Percentiles rank a stretch among this genome's conserved stretches.
These are phyloP conservation scores for Schrankia costaestrigalis DNA, from an alignment of 2,888 invertebrate genomes.

Conservation along the genomic window DNA sequence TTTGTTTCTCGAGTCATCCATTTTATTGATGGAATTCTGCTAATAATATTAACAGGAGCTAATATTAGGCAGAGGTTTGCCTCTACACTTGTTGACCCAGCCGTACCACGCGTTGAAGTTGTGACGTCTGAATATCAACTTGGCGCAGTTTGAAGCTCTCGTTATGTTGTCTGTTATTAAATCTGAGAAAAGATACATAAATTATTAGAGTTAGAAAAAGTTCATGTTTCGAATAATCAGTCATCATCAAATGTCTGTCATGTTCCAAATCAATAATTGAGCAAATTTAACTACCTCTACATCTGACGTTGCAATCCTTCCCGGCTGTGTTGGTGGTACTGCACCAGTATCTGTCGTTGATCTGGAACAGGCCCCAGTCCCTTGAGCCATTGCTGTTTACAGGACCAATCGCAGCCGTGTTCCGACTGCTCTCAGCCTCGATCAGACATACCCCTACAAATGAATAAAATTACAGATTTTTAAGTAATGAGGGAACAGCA, in stretches of 20 bases:
- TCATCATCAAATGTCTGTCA: no score
- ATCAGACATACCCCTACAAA: constrained; percentile 74
- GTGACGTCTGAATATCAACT: constrained; percentile 38
- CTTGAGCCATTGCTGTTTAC: constrained; percentile 71
- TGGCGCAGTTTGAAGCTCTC: background rate
- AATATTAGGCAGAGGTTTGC: constrained; percentile 45
- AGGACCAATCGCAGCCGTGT: constrained; percentile 60
- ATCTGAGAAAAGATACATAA: background rate
- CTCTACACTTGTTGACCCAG: constrained; percentile 51
- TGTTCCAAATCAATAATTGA: no score
- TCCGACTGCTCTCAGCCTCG: constrained; percentile 69
- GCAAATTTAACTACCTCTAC: no score
- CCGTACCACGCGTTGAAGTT: constrained; percentile 58
- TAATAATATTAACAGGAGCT: constrained; percentile 36
- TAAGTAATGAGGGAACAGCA: background rate
- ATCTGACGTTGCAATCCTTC: no score
- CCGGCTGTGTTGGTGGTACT: constrained; percentile 46
- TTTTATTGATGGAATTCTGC: no score
- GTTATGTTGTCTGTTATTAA: background rate
- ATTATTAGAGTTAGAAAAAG: constrained; percentile 9
- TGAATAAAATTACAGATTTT: background rate
- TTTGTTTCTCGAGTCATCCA: no score
- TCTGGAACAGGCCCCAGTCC: constrained; percentile 76
- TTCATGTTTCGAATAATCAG: background rate
- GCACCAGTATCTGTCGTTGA: constrained; percentile 70